Base-by-base conservation (phyloP, 2,797 vertebrate genomes). In the Ptychobarbus kaznakovi region DNA sequence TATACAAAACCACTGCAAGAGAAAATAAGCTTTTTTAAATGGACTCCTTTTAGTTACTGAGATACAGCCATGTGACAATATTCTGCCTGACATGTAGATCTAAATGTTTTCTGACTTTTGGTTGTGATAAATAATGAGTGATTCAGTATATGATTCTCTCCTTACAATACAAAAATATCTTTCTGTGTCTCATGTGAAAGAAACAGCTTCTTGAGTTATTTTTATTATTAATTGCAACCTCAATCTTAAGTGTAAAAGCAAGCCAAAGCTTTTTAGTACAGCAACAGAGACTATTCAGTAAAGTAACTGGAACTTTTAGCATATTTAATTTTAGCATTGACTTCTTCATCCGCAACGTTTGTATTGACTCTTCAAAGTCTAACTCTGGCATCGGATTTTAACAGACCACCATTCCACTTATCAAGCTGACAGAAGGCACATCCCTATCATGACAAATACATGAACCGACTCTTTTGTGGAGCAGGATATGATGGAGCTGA, bases 401-500 rank as follows among this genome's bases (percentile, higher is more conserved):
- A 38, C 66, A 72, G 40, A 49, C 40, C 53, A 73, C 42, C 68
- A 40, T 72, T 84, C 40, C 68, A 80, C 76, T 73, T 63, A 73
- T 80, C 76, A 51, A 65, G 25, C 9, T 80, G 83, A 85, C 76
- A 79, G 76, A 85, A 65, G 28, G 66, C 40, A 0, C 76, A 80
- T 85, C 68, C 25, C 53, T 72, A 65, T 80, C 40, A 73, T 85
- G 83, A 49, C 53, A 42, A 75, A 69, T 56, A 84, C 65, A 80
- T 35, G 32, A 42, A 78, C 65, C 79, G 44, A 32, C 78, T 82
- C 68, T 81, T 77, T 88, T 78, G 65, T 75, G 68, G 84, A 61
- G 86, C 13, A 63, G 84, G 51, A 76, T 51, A 77, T 84, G 86
- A 78, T 79, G 75, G 84, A 75, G 76, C 68, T 81, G 53, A 81